Percentiles rank a stretch among this genome's conserved stretches.
phyloP scores from a whole-genome alignment of 2,113 vertebrate genomes.

The Perccottus glenii region DNA sequence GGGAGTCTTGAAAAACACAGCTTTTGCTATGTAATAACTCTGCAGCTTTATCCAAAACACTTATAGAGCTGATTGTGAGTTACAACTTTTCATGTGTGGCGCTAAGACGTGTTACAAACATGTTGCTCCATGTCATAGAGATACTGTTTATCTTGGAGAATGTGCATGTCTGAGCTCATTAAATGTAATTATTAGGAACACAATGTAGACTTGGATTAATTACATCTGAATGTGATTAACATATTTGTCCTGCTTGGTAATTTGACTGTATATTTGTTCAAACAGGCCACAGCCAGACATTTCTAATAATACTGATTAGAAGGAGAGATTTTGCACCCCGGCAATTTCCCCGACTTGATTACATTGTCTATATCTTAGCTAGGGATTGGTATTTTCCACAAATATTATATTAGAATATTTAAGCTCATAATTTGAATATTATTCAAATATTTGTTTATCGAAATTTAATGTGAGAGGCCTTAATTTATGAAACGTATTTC shows the following conservation, averaged over 20 bases:
- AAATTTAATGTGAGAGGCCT: no score
- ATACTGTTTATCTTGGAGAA: constrained; percentile 7
- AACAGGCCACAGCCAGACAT: constrained; percentile 28
- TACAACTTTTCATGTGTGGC: constrained; percentile 26
- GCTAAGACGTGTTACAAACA: constrained; percentile 6
- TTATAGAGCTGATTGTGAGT: constrained; percentile 43
- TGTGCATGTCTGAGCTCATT: constrained; percentile 19
- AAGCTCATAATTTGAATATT: no score
- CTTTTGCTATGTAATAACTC: constrained; percentile 62
- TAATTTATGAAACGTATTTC: no score
- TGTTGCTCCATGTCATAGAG: neutral
- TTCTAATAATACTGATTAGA: constrained; percentile 46
- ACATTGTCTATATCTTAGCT: constrained; percentile 39
- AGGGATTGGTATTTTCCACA: neutral
- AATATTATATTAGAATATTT: no score
- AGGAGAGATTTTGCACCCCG: constrained; percentile 43
- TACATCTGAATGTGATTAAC: constrained; percentile 52
- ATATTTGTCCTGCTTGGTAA: constrained; percentile 49
- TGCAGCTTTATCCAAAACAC: constrained; percentile 43
- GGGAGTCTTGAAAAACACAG: constrained; percentile 82
- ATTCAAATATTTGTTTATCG: no score
- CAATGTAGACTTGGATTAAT: constrained; percentile 33
- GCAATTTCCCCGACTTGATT: constrained; percentile 36
- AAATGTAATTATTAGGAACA: constrained; percentile 40
- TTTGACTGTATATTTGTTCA: constrained; percentile 38